Evolutionary conservation across 1,140 invertebrate species (phyloP).

Genomic region (Tetranychus cinnabarinus): DNA sequence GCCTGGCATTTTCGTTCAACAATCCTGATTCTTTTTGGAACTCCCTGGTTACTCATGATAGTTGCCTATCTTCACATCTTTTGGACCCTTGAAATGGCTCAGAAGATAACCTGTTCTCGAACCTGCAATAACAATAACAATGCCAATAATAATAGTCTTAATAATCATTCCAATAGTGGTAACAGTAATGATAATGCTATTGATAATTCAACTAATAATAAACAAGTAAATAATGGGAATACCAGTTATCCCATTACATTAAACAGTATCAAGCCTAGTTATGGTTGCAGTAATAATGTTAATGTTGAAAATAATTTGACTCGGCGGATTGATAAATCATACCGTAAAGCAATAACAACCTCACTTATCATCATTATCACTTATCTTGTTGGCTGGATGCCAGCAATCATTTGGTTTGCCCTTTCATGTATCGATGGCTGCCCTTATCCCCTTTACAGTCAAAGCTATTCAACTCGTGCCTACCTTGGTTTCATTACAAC

Average conservation of each 20-base stretch:
- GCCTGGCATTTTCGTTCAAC: constrained; percentile 3
- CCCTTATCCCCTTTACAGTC: background rate
- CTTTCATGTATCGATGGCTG: constrained; percentile 25
- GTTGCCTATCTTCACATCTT: constrained; percentile 34
- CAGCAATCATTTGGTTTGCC: constrained; percentile 28
- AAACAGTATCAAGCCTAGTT: background rate
- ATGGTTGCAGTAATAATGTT: background rate
- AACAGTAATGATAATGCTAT: too few relatives aligned
- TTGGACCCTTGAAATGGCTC: constrained; percentile 28
- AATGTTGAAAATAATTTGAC: background rate
- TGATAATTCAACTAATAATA: too few relatives aligned
- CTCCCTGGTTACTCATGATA: constrained; percentile 29
- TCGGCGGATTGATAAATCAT: background rate
- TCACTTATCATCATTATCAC: constrained; percentile 21
- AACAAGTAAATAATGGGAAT: too few relatives aligned
- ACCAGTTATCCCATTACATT: background rate
- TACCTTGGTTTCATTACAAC: constrained; percentile 9
- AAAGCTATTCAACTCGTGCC: background rate
- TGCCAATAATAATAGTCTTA: too few relatives aligned
- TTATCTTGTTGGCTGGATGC: constrained; percentile 36
- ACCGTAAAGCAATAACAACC: background rate
- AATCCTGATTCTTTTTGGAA: constrained; percentile 16
- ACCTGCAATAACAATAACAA: background rate
- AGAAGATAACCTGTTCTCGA: constrained; percentile 14
- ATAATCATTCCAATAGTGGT: too few relatives aligned